Evolutionary conservation across 2,797 vertebrate species (phyloP).

Genomic region (Lateolabrax maculatus): DNA sequence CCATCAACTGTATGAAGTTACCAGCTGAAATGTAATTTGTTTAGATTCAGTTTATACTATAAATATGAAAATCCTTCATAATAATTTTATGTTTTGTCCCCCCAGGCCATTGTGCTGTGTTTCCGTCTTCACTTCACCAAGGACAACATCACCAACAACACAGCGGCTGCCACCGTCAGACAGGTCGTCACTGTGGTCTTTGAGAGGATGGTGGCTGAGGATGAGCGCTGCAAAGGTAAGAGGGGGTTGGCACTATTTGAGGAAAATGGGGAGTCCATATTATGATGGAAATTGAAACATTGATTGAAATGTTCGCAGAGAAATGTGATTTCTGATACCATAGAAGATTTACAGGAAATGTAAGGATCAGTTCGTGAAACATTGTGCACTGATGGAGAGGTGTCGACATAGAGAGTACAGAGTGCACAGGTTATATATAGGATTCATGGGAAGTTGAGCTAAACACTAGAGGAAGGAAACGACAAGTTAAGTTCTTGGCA

Average conservation of each 20-base stretch:
- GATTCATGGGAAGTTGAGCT: not conserved
- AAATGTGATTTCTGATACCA: not conserved
- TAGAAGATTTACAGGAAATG: not conserved
- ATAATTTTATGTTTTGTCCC: not conserved
- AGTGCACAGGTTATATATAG: not conserved
- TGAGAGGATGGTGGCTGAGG: constrained; percentile 98
- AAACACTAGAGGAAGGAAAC: not conserved
- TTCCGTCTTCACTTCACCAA: constrained; percentile 99
- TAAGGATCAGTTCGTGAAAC: not conserved
- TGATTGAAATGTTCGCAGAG: not conserved
- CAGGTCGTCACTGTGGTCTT: constrained; percentile 99
- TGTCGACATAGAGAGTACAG: not conserved
- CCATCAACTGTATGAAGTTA: not conserved
- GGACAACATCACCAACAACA: constrained; percentile 99
- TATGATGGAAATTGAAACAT: not conserved
- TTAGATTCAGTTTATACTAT: not conserved
- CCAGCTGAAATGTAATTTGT: not conserved
- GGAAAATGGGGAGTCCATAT: not conserved
- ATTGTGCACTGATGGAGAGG: not conserved
- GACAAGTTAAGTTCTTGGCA: too few relatives aligned
- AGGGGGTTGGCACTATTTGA: not conserved
- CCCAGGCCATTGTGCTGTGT: constrained; percentile 98
- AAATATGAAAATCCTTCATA: not conserved
- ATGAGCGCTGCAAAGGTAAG: constrained; percentile 93
- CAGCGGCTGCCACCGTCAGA: constrained; percentile 95